Percentiles rank a stretch among this genome's conserved stretches.
phyloP scores from a whole-genome alignment of 2,113 vertebrate species.

The Odocoileus hemionus region DNA sequence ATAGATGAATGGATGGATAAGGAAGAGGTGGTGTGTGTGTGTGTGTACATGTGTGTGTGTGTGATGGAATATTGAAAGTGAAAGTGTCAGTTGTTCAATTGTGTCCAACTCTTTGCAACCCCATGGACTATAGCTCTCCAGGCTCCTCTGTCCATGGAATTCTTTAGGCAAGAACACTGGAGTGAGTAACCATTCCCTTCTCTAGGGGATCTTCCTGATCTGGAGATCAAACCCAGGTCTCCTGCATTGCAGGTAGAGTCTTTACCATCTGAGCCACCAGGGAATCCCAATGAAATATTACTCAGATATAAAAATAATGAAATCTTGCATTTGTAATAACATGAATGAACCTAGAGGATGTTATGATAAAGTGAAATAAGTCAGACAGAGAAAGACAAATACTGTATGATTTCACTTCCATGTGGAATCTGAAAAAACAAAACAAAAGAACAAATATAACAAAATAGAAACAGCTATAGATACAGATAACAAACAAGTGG shows the following conservation, averaged over 20 bases:
- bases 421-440: neutral
- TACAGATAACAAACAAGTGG: neutral
- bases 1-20: neutral
- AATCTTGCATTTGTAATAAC: neutral
- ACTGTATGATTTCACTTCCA: neutral
- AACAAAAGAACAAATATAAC: neutral
- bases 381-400: neutral
- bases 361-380: neutral
- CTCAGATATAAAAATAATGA: neutral
- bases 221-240: neutral
- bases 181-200: neutral
- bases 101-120: neutral
- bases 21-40: neutral
- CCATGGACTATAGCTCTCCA: neutral
- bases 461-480: neutral
- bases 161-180: neutral
- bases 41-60: neutral
- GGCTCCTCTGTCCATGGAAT: neutral
- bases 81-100: neutral
- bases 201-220: neutral
- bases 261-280: neutral
- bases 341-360: neutral
- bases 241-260: neutral
- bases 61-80: neutral
- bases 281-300: neutral